Evolutionary conservation across 2,888 invertebrate species (phyloP), one percentile per base, ranked within the genome.

Genomic region (Hartigia nigra): DNA sequence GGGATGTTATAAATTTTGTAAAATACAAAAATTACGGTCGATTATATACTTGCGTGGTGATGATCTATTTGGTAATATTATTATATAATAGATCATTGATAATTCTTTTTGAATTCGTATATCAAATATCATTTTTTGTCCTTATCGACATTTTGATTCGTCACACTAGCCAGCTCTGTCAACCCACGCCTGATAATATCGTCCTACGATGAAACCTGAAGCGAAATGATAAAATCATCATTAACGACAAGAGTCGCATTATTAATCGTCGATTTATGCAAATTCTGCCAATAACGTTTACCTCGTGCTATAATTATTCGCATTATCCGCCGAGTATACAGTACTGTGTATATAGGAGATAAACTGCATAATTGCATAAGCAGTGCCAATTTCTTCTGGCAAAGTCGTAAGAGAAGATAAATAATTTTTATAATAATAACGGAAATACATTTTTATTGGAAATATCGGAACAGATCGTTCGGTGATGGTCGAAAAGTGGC

Each of bases 281-380:
- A 86, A 84, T 82, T 83, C 80, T 83, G 81, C 78, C 85, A 86
- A 86, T 85, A 86, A 86, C 80, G 81, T 75, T 82, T 80, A 76
- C 80, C 83, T 84, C 78, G 80, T 82, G 82, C 83, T 82, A 84
- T 86, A 87, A 88, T 88, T 88, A 86, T 85, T 82, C 80, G 85
- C 80, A 86, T 86, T 88, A 87, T 88, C 85, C 80, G 79, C 79
- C 81, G 80, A 79, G 81, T 81, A 78, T 81, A 78, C 78, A 74
- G 76, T 80, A 81, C 81, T 80, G 82, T 81, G 81, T 86, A 82
- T 82, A 23, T 55, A 55, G 23, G 1, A 55, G 1, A 55, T 55
- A 55, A 55, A 55, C 2, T 55, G 39, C 39, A 55, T 55, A 55
- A 55, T 55, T 55, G 23, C 39, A 55, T 39, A 14, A 4, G 14